A percentile compares a stretch with the other conserved stretches of the same genome.
Evolutionary conservation across 2,113 vertebrate species (phyloP).

Genomic region (Oenanthe melanoleuca): DNA sequence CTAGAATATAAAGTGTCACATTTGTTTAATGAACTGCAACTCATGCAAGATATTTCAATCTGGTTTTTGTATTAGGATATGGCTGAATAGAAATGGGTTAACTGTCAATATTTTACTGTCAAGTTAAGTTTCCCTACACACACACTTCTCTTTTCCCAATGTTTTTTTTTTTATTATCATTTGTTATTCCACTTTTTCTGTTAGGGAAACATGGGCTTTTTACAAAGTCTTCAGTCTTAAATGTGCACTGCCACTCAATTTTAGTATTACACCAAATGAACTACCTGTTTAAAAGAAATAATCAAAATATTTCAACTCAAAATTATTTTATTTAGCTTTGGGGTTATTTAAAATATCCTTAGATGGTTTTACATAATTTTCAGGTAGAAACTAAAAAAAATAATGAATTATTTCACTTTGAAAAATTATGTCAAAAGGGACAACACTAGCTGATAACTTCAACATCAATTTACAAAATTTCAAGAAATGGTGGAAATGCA

Average conservation of each 20-base stretch:
- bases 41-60: conserved; percentile 74
- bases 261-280: background rate
- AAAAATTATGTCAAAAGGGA: background rate
- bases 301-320: background rate
- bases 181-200: conserved; percentile 19
- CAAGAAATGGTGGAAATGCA: background rate
- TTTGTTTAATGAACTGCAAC: conserved; percentile 76
- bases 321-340: background rate
- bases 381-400: background rate
- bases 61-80: conserved; percentile 55
- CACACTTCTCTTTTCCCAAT: conserved; percentile 1
- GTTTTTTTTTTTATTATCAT: conserved; percentile 36
- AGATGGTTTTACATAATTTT: background rate
- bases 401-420: background rate
- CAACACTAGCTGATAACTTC: background rate
- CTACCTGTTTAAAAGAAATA: background rate
- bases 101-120: conserved; percentile 73
- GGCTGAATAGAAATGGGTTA: conserved; percentile 66
- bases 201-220: background rate
- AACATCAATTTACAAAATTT: background rate
- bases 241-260: background rate
- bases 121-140: conserved; percentile 58
- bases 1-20: conserved; percentile 75
- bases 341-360: background rate
- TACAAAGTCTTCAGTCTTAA: background rate